Percentiles rank a stretch among this genome's conserved stretches.
Conservation (phyloP, 2,113 vertebrate genomes). For the Pundamilia nyererei region DNA sequence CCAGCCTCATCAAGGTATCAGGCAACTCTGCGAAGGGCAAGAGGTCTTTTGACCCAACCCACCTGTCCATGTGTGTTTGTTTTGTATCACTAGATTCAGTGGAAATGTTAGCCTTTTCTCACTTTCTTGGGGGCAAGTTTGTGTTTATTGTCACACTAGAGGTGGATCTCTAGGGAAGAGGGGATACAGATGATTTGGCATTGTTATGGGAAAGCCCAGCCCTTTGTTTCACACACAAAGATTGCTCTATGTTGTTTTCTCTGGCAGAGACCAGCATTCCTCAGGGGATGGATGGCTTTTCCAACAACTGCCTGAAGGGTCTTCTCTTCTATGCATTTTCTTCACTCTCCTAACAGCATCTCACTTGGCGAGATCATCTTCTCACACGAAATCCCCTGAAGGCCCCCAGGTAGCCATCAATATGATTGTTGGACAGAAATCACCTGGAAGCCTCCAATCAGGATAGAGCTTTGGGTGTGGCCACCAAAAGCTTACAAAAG, state of each 20-base stretch:
- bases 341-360: neutral
- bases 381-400: neutral
- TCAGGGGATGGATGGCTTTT: neutral
- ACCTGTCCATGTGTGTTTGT: neutral
- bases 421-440: neutral
- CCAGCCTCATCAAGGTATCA: neutral
- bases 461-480: neutral
- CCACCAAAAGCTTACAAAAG: neutral
- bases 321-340: neutral
- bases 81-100: neutral
- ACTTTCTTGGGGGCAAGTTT: neutral
- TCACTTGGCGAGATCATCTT: neutral
- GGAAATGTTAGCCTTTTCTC: neutral
- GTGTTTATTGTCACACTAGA: neutral
- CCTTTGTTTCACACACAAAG: neutral
- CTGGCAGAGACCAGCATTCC: neutral
- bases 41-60: neutral
- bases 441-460: neutral
- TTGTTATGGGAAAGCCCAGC: neutral
- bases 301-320: neutral
- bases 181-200: neutral
- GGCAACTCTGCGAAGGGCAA: neutral
- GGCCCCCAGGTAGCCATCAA: neutral
- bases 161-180: neutral
- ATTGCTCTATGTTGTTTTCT: neutral